Evolutionary conservation across 2,888 invertebrate genomes (phyloP), one percentile per base, ranked within the genome.

Genomic region (Sturmia bella): DNA sequence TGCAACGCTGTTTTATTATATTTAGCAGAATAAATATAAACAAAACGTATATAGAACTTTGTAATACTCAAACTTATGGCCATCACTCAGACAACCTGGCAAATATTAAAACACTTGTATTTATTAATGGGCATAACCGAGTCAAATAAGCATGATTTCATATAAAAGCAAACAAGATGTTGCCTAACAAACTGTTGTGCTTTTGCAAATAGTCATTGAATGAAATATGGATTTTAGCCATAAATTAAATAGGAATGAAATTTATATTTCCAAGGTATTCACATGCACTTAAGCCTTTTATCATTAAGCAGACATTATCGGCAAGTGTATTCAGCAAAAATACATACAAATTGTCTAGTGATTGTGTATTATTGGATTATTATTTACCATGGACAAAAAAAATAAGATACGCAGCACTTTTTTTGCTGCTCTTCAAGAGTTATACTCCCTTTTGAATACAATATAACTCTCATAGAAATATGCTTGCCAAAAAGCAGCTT

Each of bases 1-100:
- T 17, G 37, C 19, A 37, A 17, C 19, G 9, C n/a, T n/a, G 19
- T 50, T 64, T 21, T n/a, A 19, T 64, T 64, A 37, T 21, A 39
- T 50, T 39, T 9, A 39, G 21, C 6, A 50, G 37, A 37, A 50
- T 63, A 6, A 9, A 61, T 50, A 19, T 43, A 45, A 27, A 24
- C 4, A 37, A 37, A 57, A 57, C n/a, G n/a, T 57, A 13, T 57
- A 5, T 13, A 43, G 43, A 27, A 11, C 11, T 45, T 32, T 15
- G 56, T 57, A 39, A 72, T 50, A 48, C n/a, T 52, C 11, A 56
- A 41, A 61, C 12, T 39, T 27, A 2, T 27, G 41, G 21, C 52
- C 61, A 50, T 61, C 52, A 61, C 72, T 72, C 61, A 72, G 61
- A 61, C 72, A 52, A 39, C 43, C 24, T 61, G 54, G 61, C 50